Conservation (phyloP, 2,797 vertebrate genomes). For the Vireo griseus region DNA sequence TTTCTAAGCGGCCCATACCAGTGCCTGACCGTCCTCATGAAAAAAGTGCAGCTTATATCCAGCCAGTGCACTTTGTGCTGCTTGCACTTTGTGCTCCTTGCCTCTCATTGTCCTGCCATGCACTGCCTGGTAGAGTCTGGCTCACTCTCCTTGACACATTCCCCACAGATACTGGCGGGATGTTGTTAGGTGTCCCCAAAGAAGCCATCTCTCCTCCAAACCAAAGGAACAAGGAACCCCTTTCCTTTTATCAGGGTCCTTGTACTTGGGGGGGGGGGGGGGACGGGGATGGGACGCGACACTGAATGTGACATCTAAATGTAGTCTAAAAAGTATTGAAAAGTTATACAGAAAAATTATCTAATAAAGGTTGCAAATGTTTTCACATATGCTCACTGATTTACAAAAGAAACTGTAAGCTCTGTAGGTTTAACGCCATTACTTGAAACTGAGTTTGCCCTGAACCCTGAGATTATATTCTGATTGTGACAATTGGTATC, state of each 20-base stretch:
- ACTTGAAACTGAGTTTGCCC: neutral
- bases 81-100: neutral
- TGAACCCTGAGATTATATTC: neutral
- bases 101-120: neutral
- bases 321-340: neutral
- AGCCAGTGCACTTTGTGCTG: neutral
- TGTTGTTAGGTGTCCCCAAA: neutral
- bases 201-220: neutral
- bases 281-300: too few relatives aligned
- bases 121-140: neutral
- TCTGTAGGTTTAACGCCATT: neutral
- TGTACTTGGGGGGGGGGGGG: rapidly evolving
- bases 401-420: neutral
- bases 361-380: neutral
- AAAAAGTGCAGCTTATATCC: neutral
- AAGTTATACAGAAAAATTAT: neutral
- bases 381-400: neutral
- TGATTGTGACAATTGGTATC: neutral
- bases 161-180: neutral
- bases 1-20: neutral
- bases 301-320: neutral
- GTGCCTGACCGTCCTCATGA: neutral
- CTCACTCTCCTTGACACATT: neutral
- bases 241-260: neutral
- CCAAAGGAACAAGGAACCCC: rapidly evolving